Evolutionary conservation across 2,113 vertebrate species (phyloP).

Genomic region (Grammomys dolichurus): DNA sequence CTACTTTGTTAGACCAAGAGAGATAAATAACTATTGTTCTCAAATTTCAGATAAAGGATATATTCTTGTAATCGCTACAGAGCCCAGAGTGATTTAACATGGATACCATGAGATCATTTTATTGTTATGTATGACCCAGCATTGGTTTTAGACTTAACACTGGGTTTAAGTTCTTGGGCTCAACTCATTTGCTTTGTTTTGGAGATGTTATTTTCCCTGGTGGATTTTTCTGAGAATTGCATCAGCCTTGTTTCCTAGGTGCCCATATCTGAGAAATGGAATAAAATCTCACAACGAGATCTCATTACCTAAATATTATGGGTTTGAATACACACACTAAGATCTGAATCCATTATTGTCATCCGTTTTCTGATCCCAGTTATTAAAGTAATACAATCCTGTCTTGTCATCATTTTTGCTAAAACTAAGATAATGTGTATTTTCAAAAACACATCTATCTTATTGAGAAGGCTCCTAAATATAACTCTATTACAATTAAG

Average conservation of each 20-base stretch:
- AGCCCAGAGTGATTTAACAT: constrained; percentile 45
- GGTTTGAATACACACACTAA: constrained; percentile 25
- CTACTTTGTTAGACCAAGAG: neutral
- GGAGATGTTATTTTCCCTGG: constrained; percentile 61
- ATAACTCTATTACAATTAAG: constrained; percentile 48
- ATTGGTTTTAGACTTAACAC: constrained; percentile 48
- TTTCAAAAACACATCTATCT: neutral
- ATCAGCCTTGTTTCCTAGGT: constrained; percentile 72
- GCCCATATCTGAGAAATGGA: constrained; percentile 42
- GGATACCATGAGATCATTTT: constrained; percentile 45
- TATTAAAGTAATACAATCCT: constrained; percentile 40
- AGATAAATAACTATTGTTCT: constrained; percentile 34
- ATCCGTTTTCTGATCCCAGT: neutral
- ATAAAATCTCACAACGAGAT: constrained; percentile 49
- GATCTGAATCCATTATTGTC: constrained; percentile 52
- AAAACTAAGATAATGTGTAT: neutral
- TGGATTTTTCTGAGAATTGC: constrained; percentile 76
- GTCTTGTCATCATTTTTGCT: constrained; percentile 38
- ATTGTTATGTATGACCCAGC: neutral
- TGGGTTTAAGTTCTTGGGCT: constrained; percentile 58
- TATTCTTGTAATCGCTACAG: constrained; percentile 58
- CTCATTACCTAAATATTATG: constrained; percentile 57
- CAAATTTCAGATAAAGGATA: constrained; percentile 33
- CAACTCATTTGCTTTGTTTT: constrained; percentile 58
- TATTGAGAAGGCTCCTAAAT: constrained; percentile 20